Evolutionary conservation across 2,113 vertebrate species (phyloP).

Genomic region (Actinemys pallida): DNA sequence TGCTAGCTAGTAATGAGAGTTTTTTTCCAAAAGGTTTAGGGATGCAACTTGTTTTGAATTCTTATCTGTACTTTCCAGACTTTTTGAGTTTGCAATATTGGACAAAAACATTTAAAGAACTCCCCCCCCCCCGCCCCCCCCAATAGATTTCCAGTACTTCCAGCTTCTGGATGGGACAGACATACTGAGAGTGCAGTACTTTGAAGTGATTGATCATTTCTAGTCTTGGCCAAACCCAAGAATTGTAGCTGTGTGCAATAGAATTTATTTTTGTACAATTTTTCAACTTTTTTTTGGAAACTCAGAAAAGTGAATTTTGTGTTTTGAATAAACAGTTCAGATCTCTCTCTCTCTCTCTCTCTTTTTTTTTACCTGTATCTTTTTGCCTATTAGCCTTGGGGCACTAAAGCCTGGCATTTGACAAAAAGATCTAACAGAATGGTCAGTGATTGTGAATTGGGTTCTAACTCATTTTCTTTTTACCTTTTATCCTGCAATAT

Average conservation of each 20-base stretch:
- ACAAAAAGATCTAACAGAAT: not conserved
- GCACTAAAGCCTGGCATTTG: not conserved
- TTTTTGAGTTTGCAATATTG: not conserved
- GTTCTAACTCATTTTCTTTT: not conserved
- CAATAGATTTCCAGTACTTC: not conserved
- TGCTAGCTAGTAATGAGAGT: not conserved
- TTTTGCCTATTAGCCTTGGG: not conserved
- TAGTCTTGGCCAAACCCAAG: not conserved
- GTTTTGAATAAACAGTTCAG: not conserved
- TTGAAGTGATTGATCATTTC: not conserved
- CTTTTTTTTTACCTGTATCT: not conserved
- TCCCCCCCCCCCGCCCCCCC: too few relatives aligned
- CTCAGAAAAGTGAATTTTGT: not conserved
- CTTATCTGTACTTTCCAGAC: not conserved
- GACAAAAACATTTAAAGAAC: not conserved
- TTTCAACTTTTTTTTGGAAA: not conserved
- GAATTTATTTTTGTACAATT: not conserved
- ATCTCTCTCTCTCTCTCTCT: not conserved
- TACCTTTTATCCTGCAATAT: fast-evolving
- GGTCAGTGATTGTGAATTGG: not conserved
- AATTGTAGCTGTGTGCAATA: not conserved
- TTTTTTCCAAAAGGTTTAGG: not conserved
- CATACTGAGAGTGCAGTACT: not conserved
- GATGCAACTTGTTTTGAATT: not conserved
- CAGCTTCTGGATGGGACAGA: not conserved